A percentile compares a stretch with the other conserved stretches of the same genome.
Conservation (phyloP, 2,888 invertebrate genomes). For the Ophioninae sp. region DNA sequence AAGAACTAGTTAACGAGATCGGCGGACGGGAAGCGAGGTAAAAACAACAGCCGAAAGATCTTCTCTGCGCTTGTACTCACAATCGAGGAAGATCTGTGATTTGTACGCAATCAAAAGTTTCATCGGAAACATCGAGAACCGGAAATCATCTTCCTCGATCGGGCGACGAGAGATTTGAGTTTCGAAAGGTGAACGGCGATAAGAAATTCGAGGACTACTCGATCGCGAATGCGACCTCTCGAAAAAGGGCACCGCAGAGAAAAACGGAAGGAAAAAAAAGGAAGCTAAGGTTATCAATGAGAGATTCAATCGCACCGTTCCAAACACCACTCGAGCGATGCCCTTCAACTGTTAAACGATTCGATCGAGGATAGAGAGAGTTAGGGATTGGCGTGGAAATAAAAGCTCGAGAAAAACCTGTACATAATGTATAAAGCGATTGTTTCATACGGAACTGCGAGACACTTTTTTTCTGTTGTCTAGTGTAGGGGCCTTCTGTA, state of each 20-base stretch:
- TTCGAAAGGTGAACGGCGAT: not conserved
- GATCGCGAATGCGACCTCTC: conserved; percentile 21
- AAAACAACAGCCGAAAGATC: conserved; percentile 42
- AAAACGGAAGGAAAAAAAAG: conserved; percentile 31
- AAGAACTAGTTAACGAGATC: not conserved
- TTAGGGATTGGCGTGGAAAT: conserved; percentile 47
- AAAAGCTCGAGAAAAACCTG: conserved; percentile 68
- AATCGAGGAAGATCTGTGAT: conserved; percentile 50
- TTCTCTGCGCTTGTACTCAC: conserved; percentile 1
- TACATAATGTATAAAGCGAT: conserved; percentile 79
- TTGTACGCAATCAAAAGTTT: conserved; percentile 48
- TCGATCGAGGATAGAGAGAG: conserved; percentile 38
- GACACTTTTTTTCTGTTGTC: conserved; percentile 68
- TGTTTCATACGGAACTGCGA: conserved; percentile 76
- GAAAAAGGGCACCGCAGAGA: conserved; percentile 23
- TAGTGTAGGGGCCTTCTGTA: conserved; percentile 71
- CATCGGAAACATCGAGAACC: conserved; percentile 21
- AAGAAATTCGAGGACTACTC: not conserved
- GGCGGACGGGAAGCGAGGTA: not conserved
- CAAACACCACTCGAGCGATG: conserved; percentile 26
- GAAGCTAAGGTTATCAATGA: conserved; percentile 7
- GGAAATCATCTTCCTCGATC: conserved; percentile 50
- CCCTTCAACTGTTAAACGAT: conserved; percentile 26
- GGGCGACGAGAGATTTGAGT: not conserved
- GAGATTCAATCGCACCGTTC: conserved; percentile 48